Conservation (phyloP, 2,797 vertebrate species). For the Sebastiscus albofasciatus region DNA sequence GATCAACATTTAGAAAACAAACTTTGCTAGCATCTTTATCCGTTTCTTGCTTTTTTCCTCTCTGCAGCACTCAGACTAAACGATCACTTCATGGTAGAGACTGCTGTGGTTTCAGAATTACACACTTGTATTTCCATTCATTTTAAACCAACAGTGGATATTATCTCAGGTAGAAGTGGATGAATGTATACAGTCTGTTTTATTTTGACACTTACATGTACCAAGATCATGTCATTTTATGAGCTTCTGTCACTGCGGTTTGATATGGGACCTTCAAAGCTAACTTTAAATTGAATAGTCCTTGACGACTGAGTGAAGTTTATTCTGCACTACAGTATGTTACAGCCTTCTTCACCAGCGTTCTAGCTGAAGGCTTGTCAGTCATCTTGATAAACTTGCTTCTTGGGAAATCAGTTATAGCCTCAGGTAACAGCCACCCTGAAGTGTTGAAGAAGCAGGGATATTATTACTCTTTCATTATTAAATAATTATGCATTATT, state of each 20-base stretch:
- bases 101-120: background rate
- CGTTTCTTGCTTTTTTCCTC: background rate
- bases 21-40: constrained; percentile 39
- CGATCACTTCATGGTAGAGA: background rate
- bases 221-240: background rate
- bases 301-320: background rate
- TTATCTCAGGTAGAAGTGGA: background rate
- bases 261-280: constrained; percentile 19
- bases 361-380: constrained; percentile 22
- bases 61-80: background rate
- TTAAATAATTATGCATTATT: background rate
- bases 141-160: background rate
- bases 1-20: constrained; percentile 37
- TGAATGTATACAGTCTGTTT: background rate
- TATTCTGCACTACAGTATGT: too few relatives aligned
- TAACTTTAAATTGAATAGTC: background rate
- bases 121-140: background rate
- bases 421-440: background rate
- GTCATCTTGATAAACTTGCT: constrained; percentile 6
- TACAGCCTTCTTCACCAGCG: background rate
- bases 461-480: background rate
- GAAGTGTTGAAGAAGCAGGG: background rate
- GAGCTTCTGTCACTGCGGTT: background rate
- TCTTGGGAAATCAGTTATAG: background rate
- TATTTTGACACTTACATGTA: background rate